Base-by-base conservation (phyloP, 2,113 vertebrate species). In the Ceratotherium simum region DNA sequence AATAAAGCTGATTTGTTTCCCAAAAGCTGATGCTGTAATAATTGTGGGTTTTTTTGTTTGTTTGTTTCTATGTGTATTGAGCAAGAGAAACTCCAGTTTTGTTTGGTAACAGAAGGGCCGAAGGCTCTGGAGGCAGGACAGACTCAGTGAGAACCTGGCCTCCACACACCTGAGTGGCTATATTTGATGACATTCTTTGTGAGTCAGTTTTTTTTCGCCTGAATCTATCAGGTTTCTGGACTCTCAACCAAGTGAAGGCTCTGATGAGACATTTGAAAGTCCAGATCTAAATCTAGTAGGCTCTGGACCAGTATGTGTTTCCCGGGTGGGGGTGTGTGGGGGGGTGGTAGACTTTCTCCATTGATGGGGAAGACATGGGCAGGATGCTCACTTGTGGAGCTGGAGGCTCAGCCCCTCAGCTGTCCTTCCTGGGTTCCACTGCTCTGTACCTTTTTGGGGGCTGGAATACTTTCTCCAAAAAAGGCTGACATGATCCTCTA, bases 271-370 rank as follows among this genome's bases (percentile, higher is more conserved):
- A 56, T 39, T 48, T 75, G 5, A 78, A 86, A 82, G 46, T 93
- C 33, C 51, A 83, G 13, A n/a, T 65, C 12, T 64, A 73, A 80
- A 81, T 65, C 23, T 27, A 46, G 6, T 0, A 20, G 42, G 31
- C 69, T 87, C 9, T 42, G 20, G 36, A 27, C 27, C 0, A 31
- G 18, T 16, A 2, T 18, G 39, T 13, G 39, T 73, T 86, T 90
- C 27, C 31, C 48, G 2, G 2, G n/a, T 6, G 21, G 3, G 8
- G 48, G 5, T 51, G 5, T 51, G 51, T 54, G 51, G 3, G 2
- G n/a, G 2, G 27, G 3, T 16, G 14, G 14, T 17, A 21, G 39
- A 73, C 21, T 33, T 89, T 18, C 3, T 56, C 33, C 21, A 8
- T 0, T 48, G 31, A 65, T 21, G 11, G 29, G 29, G 25, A 42